Base-by-base conservation (phyloP, 2,113 vertebrate genomes). In the Lethenteron reissneri region DNA sequence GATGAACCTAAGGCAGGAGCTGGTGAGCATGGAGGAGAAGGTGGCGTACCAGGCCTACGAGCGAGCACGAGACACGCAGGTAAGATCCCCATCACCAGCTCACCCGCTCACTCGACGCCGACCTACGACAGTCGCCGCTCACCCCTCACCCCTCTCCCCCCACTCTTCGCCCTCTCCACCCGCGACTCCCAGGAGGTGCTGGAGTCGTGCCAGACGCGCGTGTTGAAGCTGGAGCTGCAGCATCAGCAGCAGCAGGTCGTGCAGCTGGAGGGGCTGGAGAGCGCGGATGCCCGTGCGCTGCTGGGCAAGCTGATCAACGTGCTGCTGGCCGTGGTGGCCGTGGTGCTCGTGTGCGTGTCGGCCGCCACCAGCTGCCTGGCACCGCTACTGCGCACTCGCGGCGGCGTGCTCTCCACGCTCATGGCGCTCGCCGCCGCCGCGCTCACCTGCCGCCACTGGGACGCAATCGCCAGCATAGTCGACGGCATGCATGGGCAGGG, bases 11-110 rank as follows among this genome's bases (percentile, higher is more conserved):
- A 99, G 96, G 78, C 94, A 99, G 81, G 94, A 99, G 75, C 84
- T 99, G 70, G 92, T 90, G 78, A 99, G 94, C 80, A 97, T 99
- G 91, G 94, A 99, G 80, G 94, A 99, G 77, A 99, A 99, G 77
- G 91, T 97, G 75, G 94, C 94, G 72, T 99, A 99, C 79, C 94
- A 99, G 81, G 96, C 92, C 70, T 96, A 99, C 0, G 94, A 99
- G 80, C 84, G 92, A 74, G 94, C 94, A 1, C 81, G 92, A 74
- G 94, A 99, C 82, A 97, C 96, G 77, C 94, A 99, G 92, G 94
- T 97, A 80, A 68, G 41, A 41, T 6, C 41, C 41, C 41, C 41
- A 41, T 41, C 41, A 41, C 41, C 41, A 41, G 41, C 41, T 41
- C 41, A 5, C 41, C 6, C 41, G 41, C 41, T 41, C 41, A 41